Evolutionary conservation across 2,888 invertebrate genomes (phyloP).

Genomic region (Anarsia innoxiella): DNA sequence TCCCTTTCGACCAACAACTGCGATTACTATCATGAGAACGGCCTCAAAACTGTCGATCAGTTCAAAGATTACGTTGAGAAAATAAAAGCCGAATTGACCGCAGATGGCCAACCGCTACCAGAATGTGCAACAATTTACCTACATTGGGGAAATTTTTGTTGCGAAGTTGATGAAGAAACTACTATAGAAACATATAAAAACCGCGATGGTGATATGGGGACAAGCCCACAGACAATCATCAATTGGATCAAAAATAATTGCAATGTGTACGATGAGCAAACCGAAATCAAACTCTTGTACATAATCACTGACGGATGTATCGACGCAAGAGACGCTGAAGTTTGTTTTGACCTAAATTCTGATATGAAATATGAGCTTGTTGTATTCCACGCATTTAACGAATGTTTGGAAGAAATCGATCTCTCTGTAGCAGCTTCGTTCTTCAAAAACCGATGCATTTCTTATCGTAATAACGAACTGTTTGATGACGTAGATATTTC

Average conservation of each 20-base stretch:
- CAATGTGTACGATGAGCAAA: conserved; percentile 12
- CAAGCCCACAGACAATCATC: conserved; percentile 14
- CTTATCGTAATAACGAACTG: conserved; percentile 27
- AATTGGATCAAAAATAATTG: conserved; percentile 15
- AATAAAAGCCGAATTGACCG: conserved; percentile 18
- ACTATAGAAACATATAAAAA: conserved; percentile 13
- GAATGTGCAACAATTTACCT: conserved; percentile 27
- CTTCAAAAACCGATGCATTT: conserved; percentile 24
- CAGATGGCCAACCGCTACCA: conserved; percentile 14
- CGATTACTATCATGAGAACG: conserved; percentile 23
- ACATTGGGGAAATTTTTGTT: conserved; percentile 27
- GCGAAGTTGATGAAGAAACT: conserved; percentile 24
- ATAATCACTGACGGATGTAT: conserved; percentile 32
- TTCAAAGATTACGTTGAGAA: conserved; percentile 24
- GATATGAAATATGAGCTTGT: conserved; percentile 29
- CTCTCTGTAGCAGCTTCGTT: conserved; percentile 28
- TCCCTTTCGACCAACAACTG: conserved; percentile 22
- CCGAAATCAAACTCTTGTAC: conserved; percentile 27
- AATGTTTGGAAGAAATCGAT: conserved; percentile 15
- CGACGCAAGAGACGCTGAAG: neutral
- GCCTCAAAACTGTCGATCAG: conserved; percentile 22
- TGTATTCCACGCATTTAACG: conserved; percentile 27
- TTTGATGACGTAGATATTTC: conserved; percentile 28
- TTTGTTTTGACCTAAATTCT: conserved; percentile 23
- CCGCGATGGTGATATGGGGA: conserved; percentile 6